Evolutionary conservation across 2,113 vertebrate species (phyloP).

Genomic region (Zosterops lateralis): DNA sequence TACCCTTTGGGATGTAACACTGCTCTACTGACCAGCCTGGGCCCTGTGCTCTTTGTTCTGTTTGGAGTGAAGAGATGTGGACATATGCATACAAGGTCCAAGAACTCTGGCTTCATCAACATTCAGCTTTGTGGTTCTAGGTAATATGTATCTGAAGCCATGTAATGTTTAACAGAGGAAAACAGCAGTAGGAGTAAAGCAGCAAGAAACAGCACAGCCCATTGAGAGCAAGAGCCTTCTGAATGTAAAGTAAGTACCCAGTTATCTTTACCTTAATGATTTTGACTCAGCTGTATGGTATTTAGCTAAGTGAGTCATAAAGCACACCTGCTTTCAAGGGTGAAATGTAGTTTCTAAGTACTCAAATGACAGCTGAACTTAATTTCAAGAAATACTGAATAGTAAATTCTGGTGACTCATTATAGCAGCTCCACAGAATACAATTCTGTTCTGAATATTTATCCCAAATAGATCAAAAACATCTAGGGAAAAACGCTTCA

Average conservation of each 20-base stretch:
- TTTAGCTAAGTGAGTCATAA: neutral
- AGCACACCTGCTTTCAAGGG: neutral
- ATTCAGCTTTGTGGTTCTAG: neutral
- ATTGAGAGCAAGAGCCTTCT: neutral
- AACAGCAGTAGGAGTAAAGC: neutral
- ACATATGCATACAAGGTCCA: neutral
- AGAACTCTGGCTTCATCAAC: neutral
- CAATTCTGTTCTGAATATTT: neutral
- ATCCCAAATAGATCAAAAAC: neutral
- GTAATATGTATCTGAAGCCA: neutral
- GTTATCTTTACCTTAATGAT: neutral
- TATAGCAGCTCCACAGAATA: neutral
- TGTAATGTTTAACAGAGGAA: slow-evolving; percentile 23
- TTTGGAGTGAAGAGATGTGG: neutral
- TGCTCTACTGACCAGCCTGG: neutral
- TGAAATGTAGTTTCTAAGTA: neutral
- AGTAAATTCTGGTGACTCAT: neutral
- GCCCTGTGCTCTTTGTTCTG: neutral
- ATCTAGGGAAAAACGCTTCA: neutral
- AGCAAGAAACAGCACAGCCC: neutral
- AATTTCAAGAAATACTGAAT: neutral
- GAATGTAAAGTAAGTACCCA: slow-evolving; percentile 17
- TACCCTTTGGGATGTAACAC: neutral
- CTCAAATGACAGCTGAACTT: neutral
- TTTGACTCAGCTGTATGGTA: neutral